Evolutionary conservation across 1,140 invertebrate genomes (phyloP), one percentile per base, ranked within the genome.

Genomic region (Heliconius hermathena): DNA sequence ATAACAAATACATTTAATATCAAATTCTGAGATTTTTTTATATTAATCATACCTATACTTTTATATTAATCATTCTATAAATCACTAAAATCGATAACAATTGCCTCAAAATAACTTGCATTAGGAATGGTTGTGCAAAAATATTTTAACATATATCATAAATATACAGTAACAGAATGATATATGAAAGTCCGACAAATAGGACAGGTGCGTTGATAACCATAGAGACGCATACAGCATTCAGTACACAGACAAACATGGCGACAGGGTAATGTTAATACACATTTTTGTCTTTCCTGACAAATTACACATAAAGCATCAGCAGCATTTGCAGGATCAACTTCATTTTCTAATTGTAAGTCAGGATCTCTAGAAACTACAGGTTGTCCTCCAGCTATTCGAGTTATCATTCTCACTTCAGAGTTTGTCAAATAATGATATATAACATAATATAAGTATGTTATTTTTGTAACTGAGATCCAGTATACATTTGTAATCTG

Each of bases 101-200:
- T 29, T 26, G 22, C 8, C 60, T 29, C 11, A 22, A 26, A 66
- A 66, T 66, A 26, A 66, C 13, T 66, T n/a, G n/a, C 11, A 66
- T 16, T 13, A 66, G 60, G 22, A 26, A 66, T 66, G 22, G 22
- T 9, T 29, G 9, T 66, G 11, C 9, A 11, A 29, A 66, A 13
- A 66, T 66, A 16, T 29, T 26, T 26, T 66, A 26, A 29, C 13
- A 29, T 66, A 6, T 66, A 77, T 81, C 86, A 94, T 87, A 93
- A 90, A 80, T 94, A 93, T 18, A 94, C 88, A 71, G 88, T 93
- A 2, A 93, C 92, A 73, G 93, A 93, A 71, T 93, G 93, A 80
- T 94, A 94, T 76, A 94, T 94, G 83, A 94, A 94, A 81, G 91
- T 94, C 80, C 93, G 89, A 78, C 92, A 94, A 73, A 94, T 93